These are phyloP conservation scores for Apodemia mormo DNA, from an alignment of 2,888 invertebrate species.

Conservation along the genomic window DNA sequence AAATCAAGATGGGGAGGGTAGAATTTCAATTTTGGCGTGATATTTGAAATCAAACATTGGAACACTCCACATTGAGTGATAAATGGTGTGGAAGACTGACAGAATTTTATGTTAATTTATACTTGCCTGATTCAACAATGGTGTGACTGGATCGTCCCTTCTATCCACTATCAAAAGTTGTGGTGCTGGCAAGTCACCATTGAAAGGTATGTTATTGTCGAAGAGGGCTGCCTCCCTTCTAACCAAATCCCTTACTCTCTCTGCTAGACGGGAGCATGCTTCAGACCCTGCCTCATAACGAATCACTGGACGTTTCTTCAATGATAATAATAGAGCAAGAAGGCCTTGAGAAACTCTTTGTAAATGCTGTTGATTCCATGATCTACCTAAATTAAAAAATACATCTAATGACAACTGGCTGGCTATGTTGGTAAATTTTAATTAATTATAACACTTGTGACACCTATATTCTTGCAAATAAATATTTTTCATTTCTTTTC, in stretches of 20 bases:
- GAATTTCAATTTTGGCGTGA: too few relatives aligned
- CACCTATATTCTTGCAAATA: too few relatives aligned
- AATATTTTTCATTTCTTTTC: too few relatives aligned
- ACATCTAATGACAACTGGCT: too few relatives aligned
- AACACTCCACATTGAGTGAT: too few relatives aligned
- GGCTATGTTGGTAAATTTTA: too few relatives aligned
- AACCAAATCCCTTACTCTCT: constrained; percentile 91
- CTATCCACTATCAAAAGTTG: constrained; percentile 95
- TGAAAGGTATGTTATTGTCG: constrained; percentile 90
- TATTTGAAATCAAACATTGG: too few relatives aligned
- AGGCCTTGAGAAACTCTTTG: constrained; percentile 92
- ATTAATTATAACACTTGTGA: too few relatives aligned
- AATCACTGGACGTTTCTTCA: constrained; percentile 95
- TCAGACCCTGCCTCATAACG: constrained; percentile 94
- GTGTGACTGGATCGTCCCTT: constrained; percentile 97
- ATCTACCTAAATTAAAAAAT: constrained; percentile 66
- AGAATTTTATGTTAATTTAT: background rate
- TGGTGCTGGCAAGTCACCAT: constrained; percentile 88
- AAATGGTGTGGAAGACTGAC: too few relatives aligned
- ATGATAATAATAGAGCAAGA: constrained; percentile 90
- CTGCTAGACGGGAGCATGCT: constrained; percentile 91
- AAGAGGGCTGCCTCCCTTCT: constrained; percentile 93
- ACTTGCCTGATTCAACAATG: constrained; percentile 91
- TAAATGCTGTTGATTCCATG: constrained; percentile 90
- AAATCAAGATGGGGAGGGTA: too few relatives aligned